Evolutionary conservation across 2,797 vertebrate genomes (phyloP).

Genomic region (Danio aesculapii): DNA sequence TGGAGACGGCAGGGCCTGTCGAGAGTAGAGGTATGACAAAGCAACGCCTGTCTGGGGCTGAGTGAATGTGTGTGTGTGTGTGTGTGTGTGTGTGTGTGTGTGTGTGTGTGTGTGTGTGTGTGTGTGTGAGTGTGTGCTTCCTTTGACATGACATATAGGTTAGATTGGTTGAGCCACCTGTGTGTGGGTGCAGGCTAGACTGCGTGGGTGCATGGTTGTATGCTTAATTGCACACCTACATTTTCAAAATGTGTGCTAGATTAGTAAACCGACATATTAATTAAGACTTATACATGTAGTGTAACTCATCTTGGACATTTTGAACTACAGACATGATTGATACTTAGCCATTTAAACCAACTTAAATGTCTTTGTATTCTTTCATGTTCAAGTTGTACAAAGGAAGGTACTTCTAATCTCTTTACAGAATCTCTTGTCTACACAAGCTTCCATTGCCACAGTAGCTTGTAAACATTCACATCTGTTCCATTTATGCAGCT

Average conservation of each 20-base stretch:
- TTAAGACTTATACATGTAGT: not conserved
- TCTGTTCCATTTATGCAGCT: no score
- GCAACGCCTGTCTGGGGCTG: constrained; percentile 34
- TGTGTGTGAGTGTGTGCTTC: constrained; percentile 35
- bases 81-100: constrained; percentile 29
- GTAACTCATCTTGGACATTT: not conserved
- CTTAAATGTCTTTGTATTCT: no score
- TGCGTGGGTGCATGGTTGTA: constrained; percentile 33
- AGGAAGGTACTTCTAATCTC: no score
- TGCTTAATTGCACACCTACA: constrained; percentile 18
- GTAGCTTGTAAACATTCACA: no score
- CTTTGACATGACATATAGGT: constrained; percentile 19
- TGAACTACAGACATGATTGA: not conserved
- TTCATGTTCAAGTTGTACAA: no score
- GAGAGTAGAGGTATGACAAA: constrained; percentile 35
- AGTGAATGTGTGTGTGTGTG: constrained; percentile 31
- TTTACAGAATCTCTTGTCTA: no score
- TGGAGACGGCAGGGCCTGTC: constrained; percentile 35
- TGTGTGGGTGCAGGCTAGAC: constrained; percentile 40
- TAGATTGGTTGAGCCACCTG: constrained; percentile 33
- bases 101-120: constrained; percentile 37
- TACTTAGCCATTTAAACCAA: not conserved
- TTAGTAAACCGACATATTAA: not conserved
- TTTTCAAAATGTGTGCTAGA: not conserved
- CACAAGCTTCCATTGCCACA: no score